Percentiles rank a stretch among this genome's conserved stretches.
These are phyloP conservation scores for Lophotis ruficrista DNA, from an alignment of 2,113 vertebrate species.

Conservation along the genomic window DNA sequence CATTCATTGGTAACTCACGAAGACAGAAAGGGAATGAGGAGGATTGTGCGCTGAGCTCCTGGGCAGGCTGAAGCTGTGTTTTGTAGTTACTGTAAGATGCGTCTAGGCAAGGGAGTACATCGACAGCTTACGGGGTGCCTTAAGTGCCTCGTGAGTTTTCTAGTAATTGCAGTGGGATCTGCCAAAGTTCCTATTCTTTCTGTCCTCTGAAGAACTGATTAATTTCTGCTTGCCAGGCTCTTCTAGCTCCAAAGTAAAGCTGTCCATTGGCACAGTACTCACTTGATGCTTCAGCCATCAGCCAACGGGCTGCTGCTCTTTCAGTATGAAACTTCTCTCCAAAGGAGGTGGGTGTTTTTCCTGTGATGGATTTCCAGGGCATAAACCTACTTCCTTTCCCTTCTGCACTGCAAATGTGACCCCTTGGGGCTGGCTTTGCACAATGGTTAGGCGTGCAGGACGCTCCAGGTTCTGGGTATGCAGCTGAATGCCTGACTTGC, in stretches of 20 bases:
- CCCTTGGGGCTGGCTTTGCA: background rate
- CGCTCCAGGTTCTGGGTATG: background rate
- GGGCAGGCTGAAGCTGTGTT: background rate
- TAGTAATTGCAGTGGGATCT: background rate
- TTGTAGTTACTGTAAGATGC: background rate
- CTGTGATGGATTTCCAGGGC: background rate
- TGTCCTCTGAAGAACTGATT: background rate
- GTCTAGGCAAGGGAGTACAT: background rate
- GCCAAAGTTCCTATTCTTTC: background rate
- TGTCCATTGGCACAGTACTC: background rate
- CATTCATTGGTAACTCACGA: background rate
- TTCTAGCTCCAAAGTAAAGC: background rate
- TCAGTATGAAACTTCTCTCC: background rate
- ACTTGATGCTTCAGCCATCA: accelerated
- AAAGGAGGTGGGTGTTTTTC: background rate
- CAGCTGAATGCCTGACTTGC: background rate
- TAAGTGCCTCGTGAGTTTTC: background rate
- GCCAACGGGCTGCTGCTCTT: background rate
- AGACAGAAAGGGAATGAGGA: background rate
- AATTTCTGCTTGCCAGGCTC: background rate
- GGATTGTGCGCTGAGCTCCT: background rate
- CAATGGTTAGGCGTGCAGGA: background rate
- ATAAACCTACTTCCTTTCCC: background rate
- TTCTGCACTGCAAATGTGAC: background rate
- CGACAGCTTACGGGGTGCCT: background rate